Evolutionary conservation across 1,140 invertebrate species (phyloP), one percentile per base, ranked within the genome.

Genomic region (Diachasma alloeum): DNA sequence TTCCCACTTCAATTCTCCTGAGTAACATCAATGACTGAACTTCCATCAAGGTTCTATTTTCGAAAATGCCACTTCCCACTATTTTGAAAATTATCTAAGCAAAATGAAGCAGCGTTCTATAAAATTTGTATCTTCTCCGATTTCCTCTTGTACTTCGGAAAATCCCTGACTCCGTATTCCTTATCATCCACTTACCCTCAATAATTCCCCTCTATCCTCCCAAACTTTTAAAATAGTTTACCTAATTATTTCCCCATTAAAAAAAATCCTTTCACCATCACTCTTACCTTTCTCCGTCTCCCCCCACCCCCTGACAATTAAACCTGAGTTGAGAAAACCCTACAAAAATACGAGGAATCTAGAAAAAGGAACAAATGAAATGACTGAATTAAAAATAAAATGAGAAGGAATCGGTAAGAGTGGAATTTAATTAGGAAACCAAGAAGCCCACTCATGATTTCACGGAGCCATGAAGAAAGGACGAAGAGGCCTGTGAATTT

Each of bases 391-490:
- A 37, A 69, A 77, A 68, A 59, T 24, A 69, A 19, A 37, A 17
- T 22, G 42, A 63, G 53, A 48, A 46, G 75, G 80, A 79, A 78
- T 84, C 83, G 80, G 81, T 83, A 88, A 87, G 81, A 87, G 85
- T 83, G 82, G 84, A 87, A 88, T 88, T 88, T 88, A 88, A 88
- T 88, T 88, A 88, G 85, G 83, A 87, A 76, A 78, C 83, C 76
- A 82, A 26, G 13, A 75, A 36, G 53, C 24, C 68, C 82, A 86
- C 85, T 88, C 81, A 80, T 87, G 78, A 83, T 84, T 81, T 75
- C 86, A 87, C 81, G 82, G 80, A 87, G 76, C 84, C 83, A 84
- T 87, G 84, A 89, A 84, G 79, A 72, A 72, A 74, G 78, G 74
- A 69, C 56, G 24, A 53, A 39, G 22, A 46, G 22, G 36, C 37